Percentiles rank a stretch among this genome's conserved stretches.
These are phyloP conservation scores for Glossosoma conforme DNA, from an alignment of 1,140 invertebrate genomes.

Conservation along the genomic window DNA sequence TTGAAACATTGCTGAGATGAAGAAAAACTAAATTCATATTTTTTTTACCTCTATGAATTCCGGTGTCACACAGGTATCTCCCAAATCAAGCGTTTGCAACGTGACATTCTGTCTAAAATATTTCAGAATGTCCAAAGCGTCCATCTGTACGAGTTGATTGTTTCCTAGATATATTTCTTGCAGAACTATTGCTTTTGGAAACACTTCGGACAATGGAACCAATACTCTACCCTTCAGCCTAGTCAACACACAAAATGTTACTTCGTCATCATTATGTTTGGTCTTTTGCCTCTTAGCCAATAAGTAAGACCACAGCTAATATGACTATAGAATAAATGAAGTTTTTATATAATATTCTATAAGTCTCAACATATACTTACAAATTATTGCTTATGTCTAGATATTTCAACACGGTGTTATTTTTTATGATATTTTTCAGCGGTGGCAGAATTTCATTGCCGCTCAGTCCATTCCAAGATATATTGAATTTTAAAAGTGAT, in stretches of 20 bases:
- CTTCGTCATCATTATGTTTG: too few species aligned
- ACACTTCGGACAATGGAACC: constrained; percentile 17
- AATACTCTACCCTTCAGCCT: constrained; percentile 10
- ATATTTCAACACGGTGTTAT: constrained; percentile 21
- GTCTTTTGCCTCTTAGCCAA: too few species aligned
- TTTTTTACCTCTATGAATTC: constrained; percentile 34
- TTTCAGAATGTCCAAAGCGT: constrained; percentile 30
- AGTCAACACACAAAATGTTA: too few species aligned
- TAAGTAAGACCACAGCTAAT: too few species aligned
- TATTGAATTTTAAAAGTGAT: constrained; percentile 34
- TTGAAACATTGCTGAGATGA: too few species aligned
- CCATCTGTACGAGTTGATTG: constrained; percentile 31
- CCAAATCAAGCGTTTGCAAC: constrained; percentile 32
- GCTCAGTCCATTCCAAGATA: constrained; percentile 42
- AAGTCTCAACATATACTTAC: constrained; percentile 26
- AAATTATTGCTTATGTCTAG: constrained; percentile 36
- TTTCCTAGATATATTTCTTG: constrained; percentile 32
- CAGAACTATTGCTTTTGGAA: constrained; percentile 28
- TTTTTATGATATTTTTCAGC: constrained; percentile 20
- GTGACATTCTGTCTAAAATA: constrained; percentile 27
- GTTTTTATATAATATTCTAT: constrained; percentile 8
- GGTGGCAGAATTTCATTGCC: constrained; percentile 6
- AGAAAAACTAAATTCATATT: too few species aligned
- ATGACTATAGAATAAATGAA: too few species aligned
- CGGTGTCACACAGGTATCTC: constrained; percentile 32